Percentiles rank a stretch among this genome's conserved stretches.
phyloP scores from a whole-genome alignment of 92 coral and sea anemone species.

The Ricordea florida region DNA sequence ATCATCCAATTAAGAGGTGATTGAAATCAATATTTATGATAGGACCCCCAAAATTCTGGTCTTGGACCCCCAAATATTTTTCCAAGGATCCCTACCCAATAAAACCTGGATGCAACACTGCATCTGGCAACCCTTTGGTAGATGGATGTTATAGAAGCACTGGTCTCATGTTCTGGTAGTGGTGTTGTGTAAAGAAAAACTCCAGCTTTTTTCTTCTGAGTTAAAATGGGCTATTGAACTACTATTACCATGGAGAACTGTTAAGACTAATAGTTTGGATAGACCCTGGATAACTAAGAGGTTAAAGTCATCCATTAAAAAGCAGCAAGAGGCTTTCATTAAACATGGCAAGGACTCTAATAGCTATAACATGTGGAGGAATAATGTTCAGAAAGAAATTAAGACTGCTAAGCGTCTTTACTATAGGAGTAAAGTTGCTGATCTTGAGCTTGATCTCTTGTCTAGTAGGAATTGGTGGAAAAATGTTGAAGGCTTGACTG shows the following conservation, averaged over 20 bases:
- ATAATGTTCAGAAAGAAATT: slow-evolving; percentile 12
- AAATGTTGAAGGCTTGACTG: background rate
- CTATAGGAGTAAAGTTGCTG: background rate
- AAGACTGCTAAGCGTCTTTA: background rate
- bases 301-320: slow-evolving; percentile 17
- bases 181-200: background rate
- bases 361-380: slow-evolving; percentile 24
- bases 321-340: slow-evolving; percentile 32
- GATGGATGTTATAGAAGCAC: slow-evolving; percentile 39
- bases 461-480: background rate
- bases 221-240: slow-evolving; percentile 7
- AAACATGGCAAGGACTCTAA: slow-evolving; percentile 16
- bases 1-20: no score
- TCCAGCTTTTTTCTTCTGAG: background rate
- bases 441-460: background rate
- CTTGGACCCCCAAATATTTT: no score
- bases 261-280: slow-evolving; percentile 14
- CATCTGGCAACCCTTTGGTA: slow-evolving; percentile 42
- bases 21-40: no score
- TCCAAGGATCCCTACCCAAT: no score
- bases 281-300: slow-evolving; percentile 46
- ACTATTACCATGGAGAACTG: slow-evolving; percentile 15
- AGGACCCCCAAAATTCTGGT: no score
- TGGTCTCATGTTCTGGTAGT: background rate
- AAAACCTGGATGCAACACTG: slow-evolving; percentile 36